Evolutionary conservation across 2,888 invertebrate species (phyloP).

Genomic region (Andrena marginata): DNA sequence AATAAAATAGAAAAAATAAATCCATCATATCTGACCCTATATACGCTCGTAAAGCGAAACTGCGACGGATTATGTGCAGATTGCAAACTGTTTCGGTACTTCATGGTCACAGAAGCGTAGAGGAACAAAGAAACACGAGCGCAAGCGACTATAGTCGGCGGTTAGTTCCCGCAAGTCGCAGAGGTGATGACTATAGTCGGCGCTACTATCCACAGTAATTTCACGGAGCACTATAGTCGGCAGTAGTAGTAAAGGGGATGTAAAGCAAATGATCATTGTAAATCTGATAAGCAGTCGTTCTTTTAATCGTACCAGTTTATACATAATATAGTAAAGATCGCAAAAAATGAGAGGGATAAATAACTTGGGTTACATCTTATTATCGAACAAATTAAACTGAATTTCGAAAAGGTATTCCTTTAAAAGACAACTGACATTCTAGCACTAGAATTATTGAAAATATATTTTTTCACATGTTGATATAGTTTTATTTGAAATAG

Average conservation of each 20-base stretch:
- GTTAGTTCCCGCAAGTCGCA: too few relatives aligned
- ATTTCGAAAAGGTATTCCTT: slow-evolving; percentile 24
- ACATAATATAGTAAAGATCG: slow-evolving; percentile 15
- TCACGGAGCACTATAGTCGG: too few relatives aligned
- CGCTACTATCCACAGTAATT: too few relatives aligned
- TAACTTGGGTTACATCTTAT: slow-evolving; percentile 15
- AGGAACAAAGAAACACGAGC: too few relatives aligned
- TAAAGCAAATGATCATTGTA: slow-evolving; percentile 47
- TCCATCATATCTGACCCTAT: too few relatives aligned
- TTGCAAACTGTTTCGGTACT: too few relatives aligned
- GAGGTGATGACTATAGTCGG: too few relatives aligned
- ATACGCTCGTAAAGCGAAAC: too few relatives aligned
- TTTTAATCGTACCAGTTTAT: slow-evolving; percentile 41
- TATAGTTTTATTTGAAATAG: slow-evolving; percentile 66
- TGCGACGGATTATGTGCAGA: too few relatives aligned
- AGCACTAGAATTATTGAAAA: slow-evolving; percentile 53
- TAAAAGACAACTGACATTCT: slow-evolving; percentile 35
- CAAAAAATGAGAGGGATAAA: slow-evolving; percentile 20
- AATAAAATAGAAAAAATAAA: too few relatives aligned
- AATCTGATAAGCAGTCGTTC: slow-evolving; percentile 35
- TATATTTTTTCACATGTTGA: slow-evolving; percentile 52
- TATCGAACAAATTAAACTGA: slow-evolving; percentile 6
- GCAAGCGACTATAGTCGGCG: too few relatives aligned
- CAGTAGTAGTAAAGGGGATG: slow-evolving; percentile 12
- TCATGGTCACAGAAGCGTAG: too few relatives aligned